Evolutionary conservation across 2,888 invertebrate species (phyloP), one percentile per base, ranked within the genome.

Genomic region (Neria commutata): DNA sequence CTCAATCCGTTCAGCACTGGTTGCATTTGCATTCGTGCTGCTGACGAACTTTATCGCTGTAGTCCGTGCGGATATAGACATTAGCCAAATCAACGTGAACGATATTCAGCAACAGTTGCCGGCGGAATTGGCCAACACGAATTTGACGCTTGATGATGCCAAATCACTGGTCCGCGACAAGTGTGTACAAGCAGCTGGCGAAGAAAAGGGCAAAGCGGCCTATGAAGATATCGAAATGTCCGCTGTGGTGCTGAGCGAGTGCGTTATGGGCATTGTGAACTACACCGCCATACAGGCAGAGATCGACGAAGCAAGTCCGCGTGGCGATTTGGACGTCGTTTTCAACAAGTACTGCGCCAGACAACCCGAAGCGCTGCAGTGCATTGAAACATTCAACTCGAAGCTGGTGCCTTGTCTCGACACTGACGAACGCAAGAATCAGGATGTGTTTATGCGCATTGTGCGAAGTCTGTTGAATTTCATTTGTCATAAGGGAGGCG

Each of bases 401-500:
- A 83, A 85, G 2, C 70, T 89, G 1, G 84, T 87, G 66, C 85
- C 86, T 0, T 93, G 92, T 70, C 81, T 92, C 58, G 84, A 86
- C 0, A 74, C 79, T 0, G 81, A 85, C 0, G 92, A 92, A 72
- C 84, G 83, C 50, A 83, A 85, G 1, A 87, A 86, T 55, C 84
- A 88, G 49, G 85, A 86, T 60, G 85, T 86, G 0, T 77, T 89
- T 0, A 82, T 87, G 72, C 89, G 90, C 66, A 86, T 91, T 34
- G 85, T 91, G 0, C 85, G 88, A 34, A 89, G 89, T 63, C 81
- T 92, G 1, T 82, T 89, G 0, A 86, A 88, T 65, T 93, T 93
- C 74, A 83, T 90, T 23, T 93, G 93, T 74, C 88, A 85, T 71
- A 91, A 92, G 70, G 91, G 91, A 68, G 92, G 92, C 8, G 92